Evolutionary conservation across 2,797 vertebrate genomes (phyloP).

Genomic region (Neosalanx taihuensis): DNA sequence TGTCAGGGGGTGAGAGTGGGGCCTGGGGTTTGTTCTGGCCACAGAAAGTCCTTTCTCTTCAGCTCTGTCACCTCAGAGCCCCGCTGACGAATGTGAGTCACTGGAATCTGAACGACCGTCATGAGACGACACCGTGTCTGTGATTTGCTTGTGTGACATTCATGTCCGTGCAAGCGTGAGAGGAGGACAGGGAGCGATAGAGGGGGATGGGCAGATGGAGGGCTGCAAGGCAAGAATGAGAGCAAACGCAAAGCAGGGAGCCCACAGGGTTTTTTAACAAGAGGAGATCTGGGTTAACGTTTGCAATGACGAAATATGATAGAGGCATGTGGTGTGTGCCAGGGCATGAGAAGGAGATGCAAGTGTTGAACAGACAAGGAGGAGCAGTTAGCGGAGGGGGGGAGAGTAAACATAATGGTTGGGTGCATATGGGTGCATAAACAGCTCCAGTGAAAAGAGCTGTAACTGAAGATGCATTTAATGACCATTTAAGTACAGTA

Average conservation of each 20-base stretch:
- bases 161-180: constrained; percentile 33
- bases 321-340: constrained; percentile 41
- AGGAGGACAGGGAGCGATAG: constrained; percentile 21
- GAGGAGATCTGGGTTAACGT: constrained; percentile 64
- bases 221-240: constrained; percentile 42
- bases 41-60: constrained; percentile 43
- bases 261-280: constrained; percentile 52
- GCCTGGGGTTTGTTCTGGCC: constrained; percentile 39
- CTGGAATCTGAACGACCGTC: constrained; percentile 5
- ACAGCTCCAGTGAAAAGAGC: constrained; percentile 24
- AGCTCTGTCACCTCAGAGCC: constrained; percentile 35
- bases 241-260: constrained; percentile 29
- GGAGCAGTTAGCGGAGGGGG: constrained; percentile 34
- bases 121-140: constrained; percentile 47
- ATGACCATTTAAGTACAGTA: too few relatives aligned
- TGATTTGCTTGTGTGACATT: constrained; percentile 49
- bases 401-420: constrained; percentile 41
- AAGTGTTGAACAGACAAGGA: constrained; percentile 30
- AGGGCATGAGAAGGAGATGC: constrained; percentile 45
- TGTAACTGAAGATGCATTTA: not conserved
- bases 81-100: constrained; percentile 56
- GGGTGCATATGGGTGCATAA: constrained; percentile 26
- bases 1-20: constrained; percentile 15
- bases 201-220: constrained; percentile 21
- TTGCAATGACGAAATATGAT: constrained; percentile 45